Evolutionary conservation across 1,140 invertebrate species (phyloP), one percentile per base, ranked within the genome.

Genomic region (Bombus terrestris): DNA sequence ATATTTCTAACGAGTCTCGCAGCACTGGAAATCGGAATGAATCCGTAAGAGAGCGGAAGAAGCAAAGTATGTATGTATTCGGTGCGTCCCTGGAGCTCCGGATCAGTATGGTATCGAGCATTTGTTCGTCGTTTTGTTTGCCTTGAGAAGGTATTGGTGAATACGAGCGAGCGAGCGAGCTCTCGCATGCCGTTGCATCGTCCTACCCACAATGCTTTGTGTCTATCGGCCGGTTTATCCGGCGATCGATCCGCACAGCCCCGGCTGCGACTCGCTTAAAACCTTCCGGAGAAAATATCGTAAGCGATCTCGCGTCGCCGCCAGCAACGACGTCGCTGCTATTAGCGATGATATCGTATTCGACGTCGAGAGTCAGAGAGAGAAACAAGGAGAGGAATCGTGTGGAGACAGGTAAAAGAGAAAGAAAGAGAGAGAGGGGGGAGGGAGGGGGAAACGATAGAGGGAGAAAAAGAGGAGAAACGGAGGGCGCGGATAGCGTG

Each of bases 61-160:
- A 68, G 37, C 35, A 69, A 53, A 39, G 80, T 64, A 66, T 25
- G 41, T 32, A 59, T 59, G 62, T 25, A 57, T 64, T 69, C 78
- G 83, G 28, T 89, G 85, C 89, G 89, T 76, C 85, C 88, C 89
- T 90, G 89, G 59, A 73, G 76, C 83, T 75, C 69, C 72, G 88
- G 86, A 90, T 90, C 89, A 47, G 89, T 90, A 90, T 81, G 89
- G 89, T 88, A 90, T 90, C 89, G 81, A 73, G 83, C 81, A 81
- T 90, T 90, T 90, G 88, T 90, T 90, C 76, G 86, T 90, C 86
- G 89, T 90, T 90, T 90, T 90, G 89, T 90, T 84, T 88, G 89
- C 80, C 86, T 81, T 85, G 81, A 83, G 88, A 88, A 86, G 83
- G 86, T 88, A 90, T 90, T 86, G 89, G 89, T 81, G 89, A 87